Evolutionary conservation across 2,797 vertebrate genomes (phyloP), one percentile per base, ranked within the genome.

Genomic region (Lepus townsendii): DNA sequence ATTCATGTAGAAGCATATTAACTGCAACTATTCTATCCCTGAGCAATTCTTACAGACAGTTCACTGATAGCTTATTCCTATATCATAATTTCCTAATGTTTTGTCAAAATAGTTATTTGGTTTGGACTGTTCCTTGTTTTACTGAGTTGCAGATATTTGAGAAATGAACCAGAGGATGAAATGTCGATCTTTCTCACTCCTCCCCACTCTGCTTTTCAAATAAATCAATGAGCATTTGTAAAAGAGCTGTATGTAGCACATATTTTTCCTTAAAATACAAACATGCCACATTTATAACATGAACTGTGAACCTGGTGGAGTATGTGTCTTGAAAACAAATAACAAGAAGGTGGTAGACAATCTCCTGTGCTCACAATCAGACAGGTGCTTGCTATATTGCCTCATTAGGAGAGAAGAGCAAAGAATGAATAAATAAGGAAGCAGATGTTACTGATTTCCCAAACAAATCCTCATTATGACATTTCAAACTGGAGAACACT

Each of bases 221-320:
- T 9, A 42, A 42, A 57, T 57, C 19, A 57, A 19, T 16, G 19
- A 57, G 19, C 54, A 20, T 57, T 57, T 57, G 47, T 30, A 32
- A 42, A 77, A 79, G 50, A 88, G 50, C 35, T 82, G 38, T 76
- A 22, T 32, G 35, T 71, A 90, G 19, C 47, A 90, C 38, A 27
- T 71, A 50, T 95, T 94, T 97, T 79, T 42, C 89, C 62, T 94
- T 89, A 85, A 95, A 95, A 97, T 73, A 79, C 35, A 62, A 68
- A 75, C 16, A 76, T 50, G 62, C 42, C 78, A 94, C n/a, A 94
- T 11, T 95, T 73, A 85, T 57, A 90, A 85, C 71, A 85, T 79
- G 54, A 94, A 83, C 83, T 90, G 54, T 57, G 73, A 93, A 65
- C 69, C 62, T 83, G 35, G 16, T 50, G 32, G 75, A 87, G 47